phyloP scores from a whole-genome alignment of 2,888 invertebrate species.

The Steinernema hermaphroditum region DNA sequence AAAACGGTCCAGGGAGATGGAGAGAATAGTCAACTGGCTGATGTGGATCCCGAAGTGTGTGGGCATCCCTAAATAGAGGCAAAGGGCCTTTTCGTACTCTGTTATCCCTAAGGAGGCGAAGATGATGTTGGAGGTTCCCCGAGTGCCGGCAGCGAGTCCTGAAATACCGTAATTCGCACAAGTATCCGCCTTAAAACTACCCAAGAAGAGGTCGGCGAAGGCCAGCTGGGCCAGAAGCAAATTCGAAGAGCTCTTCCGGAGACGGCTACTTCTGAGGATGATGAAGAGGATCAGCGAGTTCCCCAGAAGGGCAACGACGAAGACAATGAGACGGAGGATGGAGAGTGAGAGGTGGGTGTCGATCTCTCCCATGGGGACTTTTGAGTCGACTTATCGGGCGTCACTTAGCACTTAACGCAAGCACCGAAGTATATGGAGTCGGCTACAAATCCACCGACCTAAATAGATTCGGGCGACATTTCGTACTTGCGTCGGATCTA shows the following conservation, averaged over 20 bases:
- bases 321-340: constrained; percentile 11
- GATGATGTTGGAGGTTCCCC: constrained; percentile 12
- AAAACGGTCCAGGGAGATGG: not conserved
- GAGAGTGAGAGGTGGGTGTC: constrained; percentile 20
- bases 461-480: too few species aligned
- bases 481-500: not conserved
- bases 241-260: constrained; percentile 12
- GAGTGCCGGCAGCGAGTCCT: not conserved
- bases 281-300: not conserved
- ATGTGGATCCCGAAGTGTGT: not conserved
- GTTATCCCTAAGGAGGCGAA: not conserved
- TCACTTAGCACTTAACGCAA: too few species aligned
- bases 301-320: not conserved
- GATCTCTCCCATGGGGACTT: not conserved
- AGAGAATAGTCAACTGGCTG: not conserved
- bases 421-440: too few species aligned
- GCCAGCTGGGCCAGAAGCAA: constrained; percentile 9
- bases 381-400: too few species aligned
- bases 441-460: too few species aligned
- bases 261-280: constrained; percentile 6
- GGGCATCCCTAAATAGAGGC: not conserved
- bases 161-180: not conserved
- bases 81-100: not conserved
- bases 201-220: constrained; percentile 3
- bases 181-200: not conserved